These are phyloP conservation scores for Sminthurinus signatus DNA, from an alignment of 1,140 invertebrate species.

Conservation along the genomic window DNA sequence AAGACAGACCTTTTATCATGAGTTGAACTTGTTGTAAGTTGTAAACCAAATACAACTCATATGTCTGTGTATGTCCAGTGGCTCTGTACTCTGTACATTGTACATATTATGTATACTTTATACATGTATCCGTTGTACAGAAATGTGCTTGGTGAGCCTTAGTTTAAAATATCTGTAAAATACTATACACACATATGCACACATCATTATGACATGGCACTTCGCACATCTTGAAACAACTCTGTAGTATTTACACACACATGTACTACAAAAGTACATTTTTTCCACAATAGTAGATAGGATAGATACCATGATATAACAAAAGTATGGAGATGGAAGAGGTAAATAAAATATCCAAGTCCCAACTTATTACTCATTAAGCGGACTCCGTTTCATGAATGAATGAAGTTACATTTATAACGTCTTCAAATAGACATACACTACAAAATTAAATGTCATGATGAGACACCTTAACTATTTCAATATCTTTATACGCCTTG, in stretches of 20 bases:
- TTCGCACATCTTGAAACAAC: no score
- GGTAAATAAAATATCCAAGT: background rate
- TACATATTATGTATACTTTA: no score
- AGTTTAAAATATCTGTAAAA: background rate
- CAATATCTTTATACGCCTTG: background rate
- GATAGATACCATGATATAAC: no score
- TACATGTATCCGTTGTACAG: no score
- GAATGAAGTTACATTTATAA: background rate
- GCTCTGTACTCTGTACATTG: no score
- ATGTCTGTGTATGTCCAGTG: no score
- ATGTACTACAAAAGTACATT: no score
- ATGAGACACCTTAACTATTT: background rate
- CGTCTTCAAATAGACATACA: background rate
- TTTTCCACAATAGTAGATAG: no score
- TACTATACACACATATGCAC: background rate
- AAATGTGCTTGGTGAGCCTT: no score
- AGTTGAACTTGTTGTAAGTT: conserved; percentile 6
- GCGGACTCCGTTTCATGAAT: background rate
- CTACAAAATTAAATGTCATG: conserved; percentile 15
- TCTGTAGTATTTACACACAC: no score
- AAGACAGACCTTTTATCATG: conserved; percentile 18
- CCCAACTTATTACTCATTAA: conserved; percentile 10
- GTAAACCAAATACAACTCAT: no score
- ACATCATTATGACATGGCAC: background rate
- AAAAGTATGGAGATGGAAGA: no score